phyloP scores from a whole-genome alignment of 1,140 invertebrate species.

The Cheumatopsyche charites region DNA sequence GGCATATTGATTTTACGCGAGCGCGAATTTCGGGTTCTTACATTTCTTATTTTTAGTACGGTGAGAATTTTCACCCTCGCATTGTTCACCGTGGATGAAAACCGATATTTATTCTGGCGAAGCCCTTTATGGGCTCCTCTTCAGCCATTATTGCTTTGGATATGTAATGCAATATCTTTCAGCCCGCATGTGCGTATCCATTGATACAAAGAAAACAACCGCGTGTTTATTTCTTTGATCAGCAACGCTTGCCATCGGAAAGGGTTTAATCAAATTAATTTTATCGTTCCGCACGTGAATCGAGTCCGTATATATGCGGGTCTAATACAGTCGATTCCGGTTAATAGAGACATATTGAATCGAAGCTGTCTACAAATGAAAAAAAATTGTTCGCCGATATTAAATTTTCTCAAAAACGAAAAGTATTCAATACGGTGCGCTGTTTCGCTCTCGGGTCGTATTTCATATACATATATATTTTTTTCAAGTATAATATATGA shows the following conservation, averaged over 20 bases:
- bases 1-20: constrained; percentile 21
- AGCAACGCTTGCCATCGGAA: constrained; percentile 13
- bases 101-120: constrained; percentile 42
- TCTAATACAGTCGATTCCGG: neutral
- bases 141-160: constrained; percentile 40
- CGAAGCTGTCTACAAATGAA: too few relatives aligned
- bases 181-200: constrained; percentile 26
- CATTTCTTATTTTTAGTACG: constrained; percentile 18
- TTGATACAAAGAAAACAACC: constrained; percentile 39
- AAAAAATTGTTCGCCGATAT: too few relatives aligned
- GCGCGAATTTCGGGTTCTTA: neutral
- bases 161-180: constrained; percentile 39
- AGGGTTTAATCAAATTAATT: constrained; percentile 35
- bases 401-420: too few relatives aligned
- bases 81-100: constrained; percentile 38
- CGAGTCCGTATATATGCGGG: neutral
- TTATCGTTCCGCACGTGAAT: constrained; percentile 15
- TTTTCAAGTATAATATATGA: too few relatives aligned
- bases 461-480: too few relatives aligned
- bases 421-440: too few relatives aligned
- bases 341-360: too few relatives aligned
- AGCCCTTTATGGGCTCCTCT: constrained; percentile 38
- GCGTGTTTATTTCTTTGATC: constrained; percentile 38
- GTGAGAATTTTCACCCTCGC: constrained; percentile 21
- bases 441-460: too few relatives aligned